These are phyloP conservation scores for Megaceryle alcyon DNA, from an alignment of 2,797 vertebrate genomes.

Conservation along the genomic window DNA sequence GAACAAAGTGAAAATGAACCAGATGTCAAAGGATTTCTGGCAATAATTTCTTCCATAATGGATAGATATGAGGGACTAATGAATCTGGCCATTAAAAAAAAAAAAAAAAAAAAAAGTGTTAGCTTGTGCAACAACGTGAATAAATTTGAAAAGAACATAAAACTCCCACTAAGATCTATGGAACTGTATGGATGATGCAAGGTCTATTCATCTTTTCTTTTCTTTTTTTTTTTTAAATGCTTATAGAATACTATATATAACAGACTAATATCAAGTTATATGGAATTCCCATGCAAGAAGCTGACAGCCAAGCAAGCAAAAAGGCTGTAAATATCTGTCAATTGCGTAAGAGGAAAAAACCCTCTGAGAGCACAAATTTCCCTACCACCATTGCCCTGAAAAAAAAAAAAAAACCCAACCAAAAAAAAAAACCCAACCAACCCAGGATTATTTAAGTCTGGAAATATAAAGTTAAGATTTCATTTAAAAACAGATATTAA, in stretches of 20 bases:
- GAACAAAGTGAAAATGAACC: constrained; percentile 42
- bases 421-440: too few relatives aligned
- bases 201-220: not conserved
- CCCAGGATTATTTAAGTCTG: constrained; percentile 35
- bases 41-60: constrained; percentile 8
- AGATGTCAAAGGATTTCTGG: constrained; percentile 6
- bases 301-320: constrained; percentile 39
- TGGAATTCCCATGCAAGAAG: constrained; percentile 44
- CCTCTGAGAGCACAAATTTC: constrained; percentile 38
- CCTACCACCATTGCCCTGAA: constrained; percentile 5
- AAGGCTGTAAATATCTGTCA: constrained; percentile 58
- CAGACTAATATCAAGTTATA: constrained; percentile 37
- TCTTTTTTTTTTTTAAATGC: not conserved
- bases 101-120: not conserved
- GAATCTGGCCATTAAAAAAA: not conserved
- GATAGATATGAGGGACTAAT: not conserved
- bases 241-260: not conserved
- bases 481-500: constrained; percentile 66
- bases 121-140: not conserved
- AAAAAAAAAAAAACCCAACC: not conserved
- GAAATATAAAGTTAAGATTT: constrained; percentile 65
- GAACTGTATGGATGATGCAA: constrained; percentile 13
- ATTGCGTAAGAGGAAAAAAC: constrained; percentile 49
- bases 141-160: not conserved
- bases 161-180: not conserved